Percentiles rank a stretch among this genome's conserved stretches.
phyloP scores from a whole-genome alignment of 2,888 invertebrate genomes.

The Pristionchus maxplancki region DNA sequence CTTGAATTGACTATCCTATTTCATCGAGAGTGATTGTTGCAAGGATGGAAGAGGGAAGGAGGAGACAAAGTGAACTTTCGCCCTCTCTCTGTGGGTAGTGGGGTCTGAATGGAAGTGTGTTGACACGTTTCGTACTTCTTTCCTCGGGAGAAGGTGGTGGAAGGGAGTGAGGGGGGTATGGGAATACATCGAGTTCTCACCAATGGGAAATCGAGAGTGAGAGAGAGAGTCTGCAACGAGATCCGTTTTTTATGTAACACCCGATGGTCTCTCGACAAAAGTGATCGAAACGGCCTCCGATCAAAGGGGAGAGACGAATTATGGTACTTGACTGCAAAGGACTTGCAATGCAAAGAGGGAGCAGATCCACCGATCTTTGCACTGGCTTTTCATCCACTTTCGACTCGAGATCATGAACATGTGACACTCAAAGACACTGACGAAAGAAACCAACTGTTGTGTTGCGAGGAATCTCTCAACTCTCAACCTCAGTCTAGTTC shows the following conservation, averaged over 20 bases:
- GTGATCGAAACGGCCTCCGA: constrained; percentile 12
- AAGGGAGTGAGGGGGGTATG: not conserved
- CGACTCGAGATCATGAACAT: constrained; percentile 14
- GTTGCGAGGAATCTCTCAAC: not conserved
- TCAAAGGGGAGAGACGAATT: not conserved
- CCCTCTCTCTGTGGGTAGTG: not conserved
- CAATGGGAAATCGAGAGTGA: constrained; percentile 17
- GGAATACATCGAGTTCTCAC: constrained; percentile 18
- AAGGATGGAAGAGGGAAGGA: not conserved
- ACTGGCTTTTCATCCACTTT: not conserved
- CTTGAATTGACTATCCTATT: constrained; percentile 43
- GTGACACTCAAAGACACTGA: not conserved
- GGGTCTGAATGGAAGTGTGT: constrained; percentile 33
- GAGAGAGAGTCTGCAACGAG: constrained; percentile 5
- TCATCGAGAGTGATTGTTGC: constrained; percentile 42
- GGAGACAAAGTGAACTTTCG: constrained; percentile 36
- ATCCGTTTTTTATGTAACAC: not conserved
- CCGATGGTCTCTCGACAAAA: not conserved
- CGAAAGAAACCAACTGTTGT: not conserved
- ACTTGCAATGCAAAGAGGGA: not conserved
- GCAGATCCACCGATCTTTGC: not conserved
- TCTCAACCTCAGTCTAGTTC: not conserved
- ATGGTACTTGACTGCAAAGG: constrained; percentile 25
- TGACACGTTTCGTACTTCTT: constrained; percentile 39
- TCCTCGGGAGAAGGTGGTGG: not conserved